Conservation (phyloP, 2,888 invertebrate species). For the Sericinus montela region DNA sequence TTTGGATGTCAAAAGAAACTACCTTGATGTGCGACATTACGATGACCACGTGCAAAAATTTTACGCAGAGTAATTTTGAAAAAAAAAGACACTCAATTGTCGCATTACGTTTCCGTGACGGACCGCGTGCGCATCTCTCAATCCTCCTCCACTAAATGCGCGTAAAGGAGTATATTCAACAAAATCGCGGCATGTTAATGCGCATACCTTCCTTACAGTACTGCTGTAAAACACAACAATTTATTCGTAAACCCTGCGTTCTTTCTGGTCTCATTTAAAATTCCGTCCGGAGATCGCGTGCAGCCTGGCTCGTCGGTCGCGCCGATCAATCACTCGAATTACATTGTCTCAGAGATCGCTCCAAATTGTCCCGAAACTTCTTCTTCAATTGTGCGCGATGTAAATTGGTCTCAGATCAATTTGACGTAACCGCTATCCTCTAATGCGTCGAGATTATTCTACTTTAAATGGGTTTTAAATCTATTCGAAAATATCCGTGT, state of each 20-base stretch:
- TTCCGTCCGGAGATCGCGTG: constrained; percentile 29
- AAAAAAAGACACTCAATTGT: no score
- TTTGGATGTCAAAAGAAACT: no score
- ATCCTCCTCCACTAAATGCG: no score
- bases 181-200: no score
- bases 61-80: no score
- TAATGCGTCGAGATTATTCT: constrained; percentile 13
- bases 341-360: constrained; percentile 68
- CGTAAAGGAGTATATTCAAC: no score
- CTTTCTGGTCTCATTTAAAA: constrained; percentile 11
- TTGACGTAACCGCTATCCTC: constrained; percentile 32
- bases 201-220: neutral
- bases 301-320: constrained; percentile 27
- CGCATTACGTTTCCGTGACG: no score
- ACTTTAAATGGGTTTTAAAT: constrained; percentile 7
- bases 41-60: no score
- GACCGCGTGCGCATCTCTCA: no score
- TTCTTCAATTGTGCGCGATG: constrained; percentile 26
- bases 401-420: constrained; percentile 35
- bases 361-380: constrained; percentile 53
- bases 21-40: no score
- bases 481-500: neutral
- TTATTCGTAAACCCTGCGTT: neutral
- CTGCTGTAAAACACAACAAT: neutral
- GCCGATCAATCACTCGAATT: constrained; percentile 74